Conservation (phyloP, 2,797 vertebrate genomes). For the Botia kubotai region DNA sequence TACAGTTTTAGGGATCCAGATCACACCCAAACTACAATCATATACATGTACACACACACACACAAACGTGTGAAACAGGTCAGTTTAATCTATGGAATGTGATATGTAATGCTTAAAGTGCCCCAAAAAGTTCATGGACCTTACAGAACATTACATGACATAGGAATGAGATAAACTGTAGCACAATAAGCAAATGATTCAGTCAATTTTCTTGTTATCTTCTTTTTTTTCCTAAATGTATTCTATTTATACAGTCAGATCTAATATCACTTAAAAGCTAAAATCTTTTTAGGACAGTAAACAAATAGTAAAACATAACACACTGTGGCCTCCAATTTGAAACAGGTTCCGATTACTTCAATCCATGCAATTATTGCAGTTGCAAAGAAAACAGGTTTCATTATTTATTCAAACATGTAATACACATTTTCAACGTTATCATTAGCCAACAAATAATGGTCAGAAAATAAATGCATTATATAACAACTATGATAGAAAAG, state of each 20-base stretch:
- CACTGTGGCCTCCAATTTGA: neutral
- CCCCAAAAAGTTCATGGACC: neutral
- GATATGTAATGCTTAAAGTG: slow-evolving; percentile 12
- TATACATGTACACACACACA: neutral
- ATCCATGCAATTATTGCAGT: slow-evolving; percentile 21
- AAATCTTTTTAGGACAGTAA: slow-evolving; percentile 9
- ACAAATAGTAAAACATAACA: slow-evolving; percentile 12
- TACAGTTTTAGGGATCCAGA: slow-evolving; percentile 15
- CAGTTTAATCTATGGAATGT: neutral
- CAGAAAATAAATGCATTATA: slow-evolving; percentile 12
- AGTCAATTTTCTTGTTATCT: neutral
- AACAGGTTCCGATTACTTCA: neutral
- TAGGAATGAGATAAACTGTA: neutral
- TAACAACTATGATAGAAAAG: neutral
- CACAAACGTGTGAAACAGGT: neutral
- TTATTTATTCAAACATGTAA: neutral
- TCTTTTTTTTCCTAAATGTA: slow-evolving; percentile 9
- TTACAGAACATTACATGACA: slow-evolving; percentile 1
- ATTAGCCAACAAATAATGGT: neutral
- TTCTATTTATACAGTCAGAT: slow-evolving; percentile 23
- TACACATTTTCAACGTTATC: neutral
- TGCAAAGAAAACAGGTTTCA: slow-evolving; percentile 6
- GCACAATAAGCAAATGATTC: slow-evolving; percentile 8
- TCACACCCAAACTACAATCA: slow-evolving; percentile 21
- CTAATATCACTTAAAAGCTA: slow-evolving; percentile 22